Conservation (phyloP, 2,113 vertebrate species). For the Triplophysa siluroides region DNA sequence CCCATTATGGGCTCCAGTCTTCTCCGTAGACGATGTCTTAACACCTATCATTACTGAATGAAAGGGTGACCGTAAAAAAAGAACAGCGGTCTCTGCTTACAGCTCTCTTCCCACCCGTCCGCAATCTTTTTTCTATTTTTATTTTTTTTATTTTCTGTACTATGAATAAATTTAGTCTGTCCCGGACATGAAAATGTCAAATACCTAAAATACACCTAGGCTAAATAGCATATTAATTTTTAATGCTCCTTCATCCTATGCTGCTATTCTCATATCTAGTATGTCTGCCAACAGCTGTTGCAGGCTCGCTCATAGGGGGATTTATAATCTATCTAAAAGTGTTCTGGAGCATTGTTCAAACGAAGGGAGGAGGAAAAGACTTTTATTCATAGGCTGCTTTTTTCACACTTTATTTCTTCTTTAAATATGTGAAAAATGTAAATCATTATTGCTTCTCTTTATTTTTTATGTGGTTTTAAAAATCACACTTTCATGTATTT, state of each 20-base stretch:
- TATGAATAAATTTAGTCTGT: conserved; percentile 84
- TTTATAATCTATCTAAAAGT: conserved; percentile 80
- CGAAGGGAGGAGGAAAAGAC: conserved; percentile 49
- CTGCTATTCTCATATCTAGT: conserved; percentile 86
- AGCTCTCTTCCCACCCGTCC: conserved; percentile 53
- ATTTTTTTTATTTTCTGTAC: conserved; percentile 66
- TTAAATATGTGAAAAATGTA: conserved; percentile 19
- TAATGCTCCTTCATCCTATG: conserved; percentile 84
- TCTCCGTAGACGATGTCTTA: conserved; percentile 47
- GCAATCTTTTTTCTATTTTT: conserved; percentile 58
- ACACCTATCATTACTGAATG: conserved; percentile 57
- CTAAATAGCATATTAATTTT: conserved; percentile 88
- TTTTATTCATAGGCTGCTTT: conserved; percentile 63
- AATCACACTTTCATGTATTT: background rate
- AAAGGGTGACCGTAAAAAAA: conserved; percentile 66
- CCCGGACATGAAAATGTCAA: conserved; percentile 86
- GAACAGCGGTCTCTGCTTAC: conserved; percentile 61
- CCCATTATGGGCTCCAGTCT: conserved; percentile 56
- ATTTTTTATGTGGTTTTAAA: conserved; percentile 22
- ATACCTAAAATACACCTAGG: conserved; percentile 87
- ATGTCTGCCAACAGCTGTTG: conserved; percentile 86
- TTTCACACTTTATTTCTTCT: conserved; percentile 62
- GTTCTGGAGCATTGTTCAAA: conserved; percentile 51
- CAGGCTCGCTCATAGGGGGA: conserved; percentile 76
- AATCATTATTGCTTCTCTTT: conserved; percentile 26